Conservation (phyloP, 2,113 vertebrate genomes). For the Anolis sagrei region DNA sequence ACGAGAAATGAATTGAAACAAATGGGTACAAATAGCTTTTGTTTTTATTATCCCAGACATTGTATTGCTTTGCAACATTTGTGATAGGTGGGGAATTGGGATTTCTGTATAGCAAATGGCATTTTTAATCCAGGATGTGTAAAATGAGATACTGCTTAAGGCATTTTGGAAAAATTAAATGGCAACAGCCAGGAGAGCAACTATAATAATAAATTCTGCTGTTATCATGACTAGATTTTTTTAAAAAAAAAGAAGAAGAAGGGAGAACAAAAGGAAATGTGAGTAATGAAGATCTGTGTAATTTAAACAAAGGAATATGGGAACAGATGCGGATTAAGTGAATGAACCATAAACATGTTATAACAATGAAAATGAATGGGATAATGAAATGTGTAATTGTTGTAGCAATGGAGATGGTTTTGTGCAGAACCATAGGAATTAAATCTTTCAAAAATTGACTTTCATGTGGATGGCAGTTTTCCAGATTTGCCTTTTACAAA, state of each 20-base stretch:
- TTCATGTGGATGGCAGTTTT: not conserved
- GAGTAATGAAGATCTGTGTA: not conserved
- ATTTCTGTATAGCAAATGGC: not conserved
- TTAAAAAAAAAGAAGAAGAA: not conserved
- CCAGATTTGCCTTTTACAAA: not conserved
- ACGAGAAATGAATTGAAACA: not conserved
- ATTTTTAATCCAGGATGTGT: not conserved
- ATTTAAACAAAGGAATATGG: not conserved
- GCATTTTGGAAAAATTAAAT: not conserved
- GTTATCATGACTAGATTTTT: too few species aligned
- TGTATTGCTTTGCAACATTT: not conserved
- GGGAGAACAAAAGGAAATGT: not conserved
- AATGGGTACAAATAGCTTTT: not conserved
- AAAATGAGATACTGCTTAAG: not conserved
- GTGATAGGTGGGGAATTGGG: not conserved
- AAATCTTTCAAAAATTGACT: not conserved
- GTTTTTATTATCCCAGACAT: not conserved
- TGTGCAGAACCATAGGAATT: not conserved
- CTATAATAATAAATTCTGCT: not conserved
- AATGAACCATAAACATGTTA: not conserved
- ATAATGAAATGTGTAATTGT: not conserved
- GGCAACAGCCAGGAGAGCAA: too few species aligned
- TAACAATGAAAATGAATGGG: conserved; percentile 3
- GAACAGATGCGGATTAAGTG: not conserved
- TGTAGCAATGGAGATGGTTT: not conserved